A percentile compares a stretch with the other conserved stretches of the same genome.
Conservation (phyloP, 30 jellyfish, hydroid and myxozoan genomes). For the Aurelia aurita complex sp. Pacific region DNA sequence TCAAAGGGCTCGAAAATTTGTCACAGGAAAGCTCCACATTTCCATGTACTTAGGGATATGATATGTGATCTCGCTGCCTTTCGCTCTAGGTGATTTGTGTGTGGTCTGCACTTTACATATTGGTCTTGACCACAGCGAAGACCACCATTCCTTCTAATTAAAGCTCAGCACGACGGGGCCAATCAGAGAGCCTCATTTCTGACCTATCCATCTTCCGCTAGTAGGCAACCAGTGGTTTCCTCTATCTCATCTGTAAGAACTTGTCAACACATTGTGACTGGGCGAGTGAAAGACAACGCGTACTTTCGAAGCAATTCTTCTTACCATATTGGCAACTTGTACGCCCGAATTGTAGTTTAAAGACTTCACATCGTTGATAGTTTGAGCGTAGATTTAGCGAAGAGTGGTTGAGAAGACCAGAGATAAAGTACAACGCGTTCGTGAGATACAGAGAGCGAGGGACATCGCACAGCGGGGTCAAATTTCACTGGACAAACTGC, state of each 20-base stretch:
- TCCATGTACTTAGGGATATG: too few relatives aligned
- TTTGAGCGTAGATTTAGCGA: too few relatives aligned
- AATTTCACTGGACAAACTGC: conserved; percentile 49
- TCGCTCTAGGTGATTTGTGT: conserved; percentile 59
- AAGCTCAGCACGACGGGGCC: conserved; percentile 68
- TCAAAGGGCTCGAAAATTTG: too few relatives aligned
- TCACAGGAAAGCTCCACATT: too few relatives aligned
- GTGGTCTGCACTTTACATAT: conserved; percentile 81
- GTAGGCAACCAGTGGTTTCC: conserved; percentile 47
- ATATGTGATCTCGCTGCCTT: conserved; percentile 12
- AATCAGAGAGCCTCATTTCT: conserved; percentile 39
- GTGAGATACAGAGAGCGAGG: conserved; percentile 13
- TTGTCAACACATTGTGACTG: conserved; percentile 38
- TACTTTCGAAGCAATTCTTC: too few relatives aligned
- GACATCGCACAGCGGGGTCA: conserved; percentile 33
- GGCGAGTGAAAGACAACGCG: not conserved
- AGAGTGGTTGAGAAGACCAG: not conserved
- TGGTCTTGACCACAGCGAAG: conserved; percentile 67
- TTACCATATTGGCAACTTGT: too few relatives aligned
- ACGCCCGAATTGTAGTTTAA: too few relatives aligned
- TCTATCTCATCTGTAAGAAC: conserved; percentile 41
- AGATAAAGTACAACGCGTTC: not conserved
- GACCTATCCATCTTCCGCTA: conserved; percentile 59
- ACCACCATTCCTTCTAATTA: conserved; percentile 60
- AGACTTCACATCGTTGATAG: too few relatives aligned